Base-by-base conservation (phyloP, 2,797 vertebrate genomes). In the Ptychadena robeensis region DNA sequence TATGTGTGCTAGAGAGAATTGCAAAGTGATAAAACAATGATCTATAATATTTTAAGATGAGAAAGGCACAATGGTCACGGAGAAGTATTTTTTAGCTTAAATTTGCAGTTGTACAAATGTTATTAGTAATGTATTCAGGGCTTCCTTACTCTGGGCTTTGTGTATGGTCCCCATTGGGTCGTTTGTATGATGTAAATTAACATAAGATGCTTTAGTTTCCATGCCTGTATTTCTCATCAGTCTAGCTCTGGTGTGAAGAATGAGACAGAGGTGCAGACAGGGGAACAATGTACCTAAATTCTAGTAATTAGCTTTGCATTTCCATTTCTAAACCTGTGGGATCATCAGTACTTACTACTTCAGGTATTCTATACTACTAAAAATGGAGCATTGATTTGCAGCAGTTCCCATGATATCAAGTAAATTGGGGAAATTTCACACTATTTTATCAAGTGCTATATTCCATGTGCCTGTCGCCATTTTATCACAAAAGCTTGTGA, bases 171-270 rank as follows among this genome's bases (percentile, higher is more conserved):
- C 82, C 14, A 57, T 31, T 75, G 72, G 76, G 74, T 63, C 66
- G 75, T 80, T 75, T 53, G 65, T 85, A 71, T 80, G 78, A 80
- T 70, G 69, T 80, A 85, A 80, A 80, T 85, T 80, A 75, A 80
- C 82, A 67, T 85, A 75, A 85, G 71, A 71, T 37, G 78, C 37
- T 70, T 80, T 65, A 28, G 82, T 71, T 80, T 80, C 48, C 66
- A 75, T 37, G 64, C 37, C 77, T 85, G 78, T 80, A 85, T 71
- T 76, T 85, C 78, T 85, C 82, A 85, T 85, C 71, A 85, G 82
- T 85, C 77, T 80, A 75, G 77, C 53, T 69, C 14, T 80, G 65
- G 82, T 85, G 77, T 80, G 77, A 80, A 85, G 70, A 57, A 76
- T 38, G 69, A 79, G 82, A 71, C 70, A 65, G 82, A 85, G 77